Conservation (phyloP, 2,797 vertebrate genomes). For the Varecia variegata region DNA sequence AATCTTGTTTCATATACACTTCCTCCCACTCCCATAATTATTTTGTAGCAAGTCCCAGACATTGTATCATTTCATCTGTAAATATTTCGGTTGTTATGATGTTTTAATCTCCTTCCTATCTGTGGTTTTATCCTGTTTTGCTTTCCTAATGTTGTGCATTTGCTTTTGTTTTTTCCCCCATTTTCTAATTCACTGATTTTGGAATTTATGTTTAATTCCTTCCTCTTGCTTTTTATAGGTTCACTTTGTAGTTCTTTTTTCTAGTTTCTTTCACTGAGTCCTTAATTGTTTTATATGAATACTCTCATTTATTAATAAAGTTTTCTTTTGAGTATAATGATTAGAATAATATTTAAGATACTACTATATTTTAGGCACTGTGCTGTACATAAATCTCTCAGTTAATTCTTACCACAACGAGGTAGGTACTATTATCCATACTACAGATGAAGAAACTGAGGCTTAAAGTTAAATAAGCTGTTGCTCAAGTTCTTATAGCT, state of each 20-base stretch:
- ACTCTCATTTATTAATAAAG: conserved; percentile 19
- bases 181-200: conserved; percentile 63
- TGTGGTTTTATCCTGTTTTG: conserved; percentile 54
- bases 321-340: conserved; percentile 19
- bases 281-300: conserved; percentile 41
- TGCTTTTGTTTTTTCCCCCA: neutral
- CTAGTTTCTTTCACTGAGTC: conserved; percentile 21
- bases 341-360: conserved; percentile 45
- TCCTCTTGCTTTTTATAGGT: conserved; percentile 50
- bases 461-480: neutral
- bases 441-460: conserved; percentile 32
- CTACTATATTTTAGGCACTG: neutral
- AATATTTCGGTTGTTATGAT: conserved; percentile 61
- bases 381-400: conserved; percentile 44
- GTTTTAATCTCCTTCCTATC: conserved; percentile 58
- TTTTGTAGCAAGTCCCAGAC: conserved; percentile 57
- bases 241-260: conserved; percentile 50
- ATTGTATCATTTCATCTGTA: conserved; percentile 55
- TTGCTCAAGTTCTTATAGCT: neutral
- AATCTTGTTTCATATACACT: conserved; percentile 38
- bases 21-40: conserved; percentile 5
- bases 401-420: conserved; percentile 14
- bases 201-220: conserved; percentile 60
- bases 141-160: conserved; percentile 49
- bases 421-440: neutral